phyloP scores from a whole-genome alignment of 2,113 vertebrate genomes.

The Tylochromis polylepis region DNA sequence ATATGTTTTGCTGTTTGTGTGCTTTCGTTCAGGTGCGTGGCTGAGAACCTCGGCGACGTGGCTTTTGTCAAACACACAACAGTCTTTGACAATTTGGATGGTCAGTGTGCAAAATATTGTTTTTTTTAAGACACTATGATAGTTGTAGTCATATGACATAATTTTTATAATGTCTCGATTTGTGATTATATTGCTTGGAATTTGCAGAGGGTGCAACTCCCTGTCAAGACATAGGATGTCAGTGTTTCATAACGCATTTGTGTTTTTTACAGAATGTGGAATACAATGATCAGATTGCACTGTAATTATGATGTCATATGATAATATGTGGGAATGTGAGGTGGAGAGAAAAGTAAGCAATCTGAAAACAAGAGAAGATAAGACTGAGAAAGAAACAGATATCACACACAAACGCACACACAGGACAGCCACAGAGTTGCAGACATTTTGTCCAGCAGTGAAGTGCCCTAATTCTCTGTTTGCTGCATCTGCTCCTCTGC shows the following conservation, averaged over 20 bases:
- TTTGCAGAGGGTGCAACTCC: not conserved
- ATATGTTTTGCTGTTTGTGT: not conserved
- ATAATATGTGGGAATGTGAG: not conserved
- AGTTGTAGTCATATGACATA: not conserved
- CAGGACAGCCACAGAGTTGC: not conserved
- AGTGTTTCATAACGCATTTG: constrained; percentile 44
- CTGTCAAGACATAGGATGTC: constrained; percentile 58
- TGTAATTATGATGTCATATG: not conserved
- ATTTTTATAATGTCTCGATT: not conserved
- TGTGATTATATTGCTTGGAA: not conserved
- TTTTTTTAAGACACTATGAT: not conserved
- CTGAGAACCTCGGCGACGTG: constrained; percentile 77
- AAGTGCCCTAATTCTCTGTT: constrained; percentile 46
- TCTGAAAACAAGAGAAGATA: not conserved
- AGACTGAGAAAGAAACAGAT: not conserved
- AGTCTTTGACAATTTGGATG: constrained; percentile 72
- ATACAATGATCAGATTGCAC: not conserved
- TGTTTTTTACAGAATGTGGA: not conserved
- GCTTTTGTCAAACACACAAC: constrained; percentile 79
- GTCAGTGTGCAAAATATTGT: constrained; percentile 44
- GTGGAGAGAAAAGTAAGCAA: not conserved
- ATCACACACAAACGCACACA: not conserved
- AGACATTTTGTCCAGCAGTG: constrained; percentile 22
- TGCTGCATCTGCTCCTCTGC: constrained; percentile 51
- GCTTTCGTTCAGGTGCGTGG: constrained; percentile 69